Percentiles rank a stretch among this genome's conserved stretches.
phyloP scores from a whole-genome alignment of 2,888 invertebrate species.

The Allolobophora icterica region DNA sequence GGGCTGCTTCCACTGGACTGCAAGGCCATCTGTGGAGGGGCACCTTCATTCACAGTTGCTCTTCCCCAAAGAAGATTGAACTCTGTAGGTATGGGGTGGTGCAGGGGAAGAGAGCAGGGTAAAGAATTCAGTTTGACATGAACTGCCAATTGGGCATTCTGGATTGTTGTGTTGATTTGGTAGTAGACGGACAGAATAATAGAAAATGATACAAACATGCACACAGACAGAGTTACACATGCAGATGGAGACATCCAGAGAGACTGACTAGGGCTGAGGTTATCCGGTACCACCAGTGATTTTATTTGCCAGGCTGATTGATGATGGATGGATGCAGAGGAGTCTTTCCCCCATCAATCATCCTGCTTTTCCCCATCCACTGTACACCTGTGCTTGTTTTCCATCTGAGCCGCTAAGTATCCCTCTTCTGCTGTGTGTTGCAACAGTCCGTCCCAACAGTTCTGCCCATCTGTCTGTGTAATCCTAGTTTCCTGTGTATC shows the following conservation, averaged over 20 bases:
- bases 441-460: neutral
- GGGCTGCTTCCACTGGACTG: neutral
- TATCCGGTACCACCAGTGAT: conserved; percentile 17
- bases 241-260: neutral
- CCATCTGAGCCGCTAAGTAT: neutral
- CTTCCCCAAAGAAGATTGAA: neutral
- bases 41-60: neutral
- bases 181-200: neutral
- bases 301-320: conserved; percentile 12
- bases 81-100: neutral
- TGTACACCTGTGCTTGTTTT: conserved; percentile 6
- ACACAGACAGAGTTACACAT: neutral
- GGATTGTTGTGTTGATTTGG: neutral
- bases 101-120: neutral
- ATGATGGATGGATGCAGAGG: neutral
- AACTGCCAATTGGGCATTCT: neutral
- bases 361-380: conserved; percentile 14
- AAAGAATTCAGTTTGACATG: neutral
- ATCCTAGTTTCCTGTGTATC: conserved; percentile 3
- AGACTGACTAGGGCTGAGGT: neutral
- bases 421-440: neutral
- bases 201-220: too few relatives aligned
- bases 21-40: neutral
- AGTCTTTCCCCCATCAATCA: neutral
- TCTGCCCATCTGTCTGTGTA: neutral